These are phyloP conservation scores for Tragulus kanchil DNA, from an alignment of 2,113 vertebrate species.

Conservation along the genomic window DNA sequence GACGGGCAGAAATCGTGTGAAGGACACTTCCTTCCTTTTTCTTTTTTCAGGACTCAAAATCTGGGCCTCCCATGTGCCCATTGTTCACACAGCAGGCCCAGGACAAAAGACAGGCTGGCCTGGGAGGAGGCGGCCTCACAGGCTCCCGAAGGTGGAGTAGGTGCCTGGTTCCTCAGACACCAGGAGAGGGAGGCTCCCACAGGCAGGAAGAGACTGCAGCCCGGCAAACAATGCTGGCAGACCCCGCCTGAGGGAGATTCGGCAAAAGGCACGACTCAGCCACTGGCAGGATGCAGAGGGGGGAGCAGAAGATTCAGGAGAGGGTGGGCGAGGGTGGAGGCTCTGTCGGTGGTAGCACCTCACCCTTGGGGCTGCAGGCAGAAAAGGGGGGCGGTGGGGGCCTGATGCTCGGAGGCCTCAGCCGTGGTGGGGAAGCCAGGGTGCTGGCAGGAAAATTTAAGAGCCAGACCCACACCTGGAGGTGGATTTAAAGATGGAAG, in stretches of 20 bases:
- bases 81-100: background rate
- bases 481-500: background rate
- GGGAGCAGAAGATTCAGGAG: background rate
- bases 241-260: background rate
- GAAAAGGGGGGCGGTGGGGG: background rate
- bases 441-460: background rate
- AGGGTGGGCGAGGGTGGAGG: background rate
- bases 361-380: background rate
- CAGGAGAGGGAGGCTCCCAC: background rate
- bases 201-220: background rate
- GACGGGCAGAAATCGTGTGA: background rate
- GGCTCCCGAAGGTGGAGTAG: background rate
- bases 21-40: constrained; percentile 21
- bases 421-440: background rate
- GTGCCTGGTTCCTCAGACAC: background rate
- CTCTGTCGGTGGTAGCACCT: background rate
- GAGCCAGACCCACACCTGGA: background rate
- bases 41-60: constrained; percentile 8
- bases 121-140: background rate
- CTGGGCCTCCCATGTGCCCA: background rate
- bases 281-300: background rate
- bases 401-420: background rate
- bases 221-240: background rate
- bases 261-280: background rate
- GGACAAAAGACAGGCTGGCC: background rate